These are phyloP conservation scores for Pseudotriccus pelzelni DNA, from an alignment of 2,797 vertebrate genomes.

Conservation along the genomic window DNA sequence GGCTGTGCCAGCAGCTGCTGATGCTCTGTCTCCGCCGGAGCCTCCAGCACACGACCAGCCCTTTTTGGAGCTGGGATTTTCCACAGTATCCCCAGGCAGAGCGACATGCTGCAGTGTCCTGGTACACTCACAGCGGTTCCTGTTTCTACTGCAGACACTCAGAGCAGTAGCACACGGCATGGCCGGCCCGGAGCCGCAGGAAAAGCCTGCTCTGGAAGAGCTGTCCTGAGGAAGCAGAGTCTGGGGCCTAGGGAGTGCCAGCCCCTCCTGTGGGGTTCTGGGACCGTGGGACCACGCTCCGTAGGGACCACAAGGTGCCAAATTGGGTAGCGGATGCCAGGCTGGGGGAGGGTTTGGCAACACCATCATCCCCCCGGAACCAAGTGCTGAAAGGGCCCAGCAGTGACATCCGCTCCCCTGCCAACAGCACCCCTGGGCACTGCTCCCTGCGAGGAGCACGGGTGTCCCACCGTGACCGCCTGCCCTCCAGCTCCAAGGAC, in stretches of 20 bases:
- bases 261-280: fast-evolving
- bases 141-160: conserved; percentile 13
- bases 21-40: conserved; percentile 23
- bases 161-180: background rate
- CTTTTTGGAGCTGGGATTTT: conserved; percentile 52
- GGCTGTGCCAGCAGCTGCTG: conserved; percentile 61
- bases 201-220: background rate
- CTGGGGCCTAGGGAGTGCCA: background rate
- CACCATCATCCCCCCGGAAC: fast-evolving
- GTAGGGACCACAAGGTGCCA: background rate
- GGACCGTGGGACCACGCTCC: background rate
- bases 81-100: conserved; percentile 54
- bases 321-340: fast-evolving
- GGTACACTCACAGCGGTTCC: conserved; percentile 6
- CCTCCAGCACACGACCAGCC: conserved; percentile 46
- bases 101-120: conserved; percentile 63
- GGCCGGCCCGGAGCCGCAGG: background rate
- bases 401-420: background rate
- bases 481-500: background rate
- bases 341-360: background rate
- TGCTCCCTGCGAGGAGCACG: fast-evolving
- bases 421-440: background rate
- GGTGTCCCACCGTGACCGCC: background rate
- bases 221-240: fast-evolving
- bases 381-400: fast-evolving